These are phyloP conservation scores for Nibea albiflora DNA, from an alignment of 2,113 vertebrate genomes.

Conservation along the genomic window DNA sequence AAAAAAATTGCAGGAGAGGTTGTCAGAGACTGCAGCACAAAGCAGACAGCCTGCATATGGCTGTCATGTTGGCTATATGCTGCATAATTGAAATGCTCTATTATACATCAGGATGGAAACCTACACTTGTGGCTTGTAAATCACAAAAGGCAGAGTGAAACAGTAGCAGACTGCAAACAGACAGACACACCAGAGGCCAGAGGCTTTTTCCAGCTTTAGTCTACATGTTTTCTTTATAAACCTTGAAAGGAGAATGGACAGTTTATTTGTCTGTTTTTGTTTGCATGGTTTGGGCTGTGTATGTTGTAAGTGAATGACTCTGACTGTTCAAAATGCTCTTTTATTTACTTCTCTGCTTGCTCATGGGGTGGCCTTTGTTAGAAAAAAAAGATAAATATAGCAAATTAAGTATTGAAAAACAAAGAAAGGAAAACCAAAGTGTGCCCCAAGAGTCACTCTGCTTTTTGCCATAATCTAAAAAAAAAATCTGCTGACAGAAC, in stretches of 20 bases:
- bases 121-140: conserved; percentile 40
- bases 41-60: conserved; percentile 13
- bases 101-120: conserved; percentile 43
- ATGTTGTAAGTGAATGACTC: conserved; percentile 1
- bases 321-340: neutral
- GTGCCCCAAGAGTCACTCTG: neutral
- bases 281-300: conserved; percentile 2
- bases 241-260: conserved; percentile 6
- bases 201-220: neutral
- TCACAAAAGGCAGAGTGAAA: conserved; percentile 42
- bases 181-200: conserved; percentile 26
- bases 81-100: conserved; percentile 39
- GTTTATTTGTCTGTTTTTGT: conserved; percentile 7
- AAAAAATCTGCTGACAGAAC: neutral
- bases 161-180: conserved; percentile 21
- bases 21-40: conserved; percentile 25
- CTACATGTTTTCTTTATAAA: neutral
- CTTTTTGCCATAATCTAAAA: neutral
- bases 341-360: neutral
- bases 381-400: conserved; percentile 8
- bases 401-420: neutral
- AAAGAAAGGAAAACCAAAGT: neutral
- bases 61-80: conserved; percentile 22
- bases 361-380: conserved; percentile 3
- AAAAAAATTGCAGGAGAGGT: neutral